Conservation (phyloP, 2,797 vertebrate genomes). For the Chaetophractus vellerosus region DNA sequence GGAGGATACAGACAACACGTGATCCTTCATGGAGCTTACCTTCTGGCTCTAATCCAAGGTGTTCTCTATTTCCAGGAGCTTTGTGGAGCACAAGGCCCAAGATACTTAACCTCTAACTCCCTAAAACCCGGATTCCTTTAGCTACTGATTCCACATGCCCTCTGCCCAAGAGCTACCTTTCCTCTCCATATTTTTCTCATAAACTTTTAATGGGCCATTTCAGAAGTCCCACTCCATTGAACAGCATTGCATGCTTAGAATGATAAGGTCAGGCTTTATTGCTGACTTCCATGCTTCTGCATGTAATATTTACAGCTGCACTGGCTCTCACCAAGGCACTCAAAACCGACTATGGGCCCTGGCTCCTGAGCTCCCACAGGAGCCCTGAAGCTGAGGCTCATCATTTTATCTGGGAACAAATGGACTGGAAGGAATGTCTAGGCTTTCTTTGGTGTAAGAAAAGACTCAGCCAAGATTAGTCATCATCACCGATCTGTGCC, state of each 20-base stretch:
- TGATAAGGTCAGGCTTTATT: not conserved
- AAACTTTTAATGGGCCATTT: conserved; percentile 20
- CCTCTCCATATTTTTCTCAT: not conserved
- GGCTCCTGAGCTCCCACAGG: not conserved
- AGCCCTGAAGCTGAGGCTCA: not conserved
- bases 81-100: not conserved
- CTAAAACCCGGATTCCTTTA: not conserved
- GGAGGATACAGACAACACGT: not conserved
- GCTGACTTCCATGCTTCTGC: not conserved
- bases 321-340: conserved; percentile 14
- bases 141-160: not conserved
- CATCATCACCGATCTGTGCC: not conserved
- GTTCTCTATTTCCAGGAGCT: not conserved
- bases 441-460: not conserved
- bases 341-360: not conserved
- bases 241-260: not conserved
- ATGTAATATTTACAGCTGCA: not conserved
- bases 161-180: not conserved
- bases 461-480: not conserved
- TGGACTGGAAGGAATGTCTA: not conserved
- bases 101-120: not conserved
- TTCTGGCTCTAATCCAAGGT: not conserved
- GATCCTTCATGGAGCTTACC: not conserved
- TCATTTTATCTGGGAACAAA: not conserved
- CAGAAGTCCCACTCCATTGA: conserved; percentile 15